phyloP scores from a whole-genome alignment of 1,140 invertebrate species.

The Drosophila sucinea region DNA sequence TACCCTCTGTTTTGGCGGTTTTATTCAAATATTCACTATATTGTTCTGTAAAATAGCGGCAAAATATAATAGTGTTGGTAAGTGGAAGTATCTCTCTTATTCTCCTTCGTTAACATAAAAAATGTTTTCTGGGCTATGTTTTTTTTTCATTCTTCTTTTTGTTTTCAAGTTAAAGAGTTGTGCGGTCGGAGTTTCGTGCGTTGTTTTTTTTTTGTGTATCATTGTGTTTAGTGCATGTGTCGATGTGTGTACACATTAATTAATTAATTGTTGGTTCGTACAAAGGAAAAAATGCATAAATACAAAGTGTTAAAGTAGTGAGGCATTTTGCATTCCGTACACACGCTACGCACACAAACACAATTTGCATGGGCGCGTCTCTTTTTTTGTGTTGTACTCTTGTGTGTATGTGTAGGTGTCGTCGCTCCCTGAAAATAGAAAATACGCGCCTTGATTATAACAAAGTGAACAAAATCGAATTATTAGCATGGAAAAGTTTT shows the following conservation, averaged over 20 bases:
- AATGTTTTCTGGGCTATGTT: neutral
- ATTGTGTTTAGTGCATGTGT: slow-evolving; percentile 17
- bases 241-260: neutral
- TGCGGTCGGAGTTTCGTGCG: neutral
- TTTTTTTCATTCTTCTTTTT: slow-evolving; percentile 5
- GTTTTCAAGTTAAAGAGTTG: neutral
- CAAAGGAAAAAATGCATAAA: slow-evolving; percentile 7
- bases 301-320: neutral
- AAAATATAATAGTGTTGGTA: too few relatives aligned
- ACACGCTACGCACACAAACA: slow-evolving; percentile 23
- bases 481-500: neutral
- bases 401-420: slow-evolving; percentile 48
- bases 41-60: too few relatives aligned
- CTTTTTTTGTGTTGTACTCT: slow-evolving; percentile 42
- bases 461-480: neutral
- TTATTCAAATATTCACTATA: too few relatives aligned
- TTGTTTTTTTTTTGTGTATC: slow-evolving; percentile 25
- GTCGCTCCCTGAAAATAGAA: neutral
- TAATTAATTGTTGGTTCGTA: neutral
- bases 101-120: too few relatives aligned
- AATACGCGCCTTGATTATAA: slow-evolving; percentile 26
- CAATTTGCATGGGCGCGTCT: slow-evolving; percentile 46
- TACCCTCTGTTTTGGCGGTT: too few relatives aligned
- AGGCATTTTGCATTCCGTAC: slow-evolving; percentile 7
- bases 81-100: too few relatives aligned